A percentile compares a stretch with the other conserved stretches of the same genome.
Evolutionary conservation across 2,797 vertebrate genomes (phyloP).

Genomic region (Enteromius paludinosus): DNA sequence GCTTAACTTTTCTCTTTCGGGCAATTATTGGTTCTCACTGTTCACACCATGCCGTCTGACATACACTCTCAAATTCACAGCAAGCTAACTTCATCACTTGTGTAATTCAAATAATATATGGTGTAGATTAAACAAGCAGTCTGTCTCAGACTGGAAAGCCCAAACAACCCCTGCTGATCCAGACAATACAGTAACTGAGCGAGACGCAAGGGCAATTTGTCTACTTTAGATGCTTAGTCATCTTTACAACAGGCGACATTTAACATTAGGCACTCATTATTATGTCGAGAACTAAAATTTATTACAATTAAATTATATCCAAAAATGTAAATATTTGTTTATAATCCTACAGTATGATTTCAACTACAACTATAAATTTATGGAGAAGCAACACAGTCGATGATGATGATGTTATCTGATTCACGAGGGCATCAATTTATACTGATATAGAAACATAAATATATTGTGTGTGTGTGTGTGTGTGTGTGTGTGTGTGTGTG

Average conservation of each 20-base stretch:
- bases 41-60: constrained; percentile 1
- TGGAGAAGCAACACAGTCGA: neutral
- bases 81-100: constrained; percentile 35
- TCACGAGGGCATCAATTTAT: neutral
- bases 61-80: constrained; percentile 12
- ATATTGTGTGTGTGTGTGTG: neutral
- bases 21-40: constrained; percentile 17
- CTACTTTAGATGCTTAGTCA: neutral
- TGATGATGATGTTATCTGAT: neutral
- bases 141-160: constrained; percentile 42
- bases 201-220: constrained; percentile 2
- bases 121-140: constrained; percentile 40
- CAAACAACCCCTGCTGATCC: constrained; percentile 40
- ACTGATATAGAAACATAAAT: neutral
- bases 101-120: constrained; percentile 42
- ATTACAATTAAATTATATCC: neutral
- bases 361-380: too few species aligned
- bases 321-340: neutral
- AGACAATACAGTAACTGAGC: constrained; percentile 39
- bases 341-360: neutral
- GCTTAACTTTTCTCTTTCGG: neutral
- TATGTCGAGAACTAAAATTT: neutral
- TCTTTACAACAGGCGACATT: neutral
- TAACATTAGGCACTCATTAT: neutral
- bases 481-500: too few species aligned